Evolutionary conservation across 2,888 invertebrate species (phyloP), one percentile per base, ranked within the genome.

Genomic region (Boloria selene): DNA sequence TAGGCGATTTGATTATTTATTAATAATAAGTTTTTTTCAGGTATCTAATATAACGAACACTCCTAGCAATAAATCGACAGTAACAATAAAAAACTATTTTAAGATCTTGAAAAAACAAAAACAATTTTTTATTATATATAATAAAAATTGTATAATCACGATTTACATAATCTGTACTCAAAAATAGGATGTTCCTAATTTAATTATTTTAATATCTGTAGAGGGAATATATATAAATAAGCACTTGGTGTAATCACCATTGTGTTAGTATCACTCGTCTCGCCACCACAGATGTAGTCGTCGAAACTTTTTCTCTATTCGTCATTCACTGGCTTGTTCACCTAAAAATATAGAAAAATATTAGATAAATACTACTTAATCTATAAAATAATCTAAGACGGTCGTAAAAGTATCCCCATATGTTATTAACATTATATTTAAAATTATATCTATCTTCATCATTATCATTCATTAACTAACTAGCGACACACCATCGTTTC

Each of bases 261-360:
- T 38, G 2, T 7, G n/a, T 18, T 22, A 14, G 61, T 49, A 42
- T 60, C 68, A 71, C 62, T 74, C 72, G 75, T 65, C 59, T 67
- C 72, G 76, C 79, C 83, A 88, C 90, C 88, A 88, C 79, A 84
- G 82, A 82, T 88, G 86, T 60, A 84, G 82, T 38, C 84, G 83
- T 64, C 83, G 79, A 61, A 77, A 73, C 70, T 74, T 73, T 59
- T 69, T 70, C 52, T 74, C 79, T 75, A 74, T 81, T 74, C 79
- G 87, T 91, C 90, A 91, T 88, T 90, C 90, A 69, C 75, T 86
- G 44, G 86, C 71, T 68, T 89, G 89, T 72, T 91, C 90, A 52
- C 89, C 91, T 91, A 77, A 3, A 73, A 53, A 60, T 16, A 13
- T 31, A 53, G 14, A 22, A 31, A 38, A 10, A 52, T 31, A 42